A percentile compares a stretch with the other conserved stretches of the same genome.
Evolutionary conservation across 1,140 invertebrate species (phyloP).

Genomic region (Drosophila simulans): DNA sequence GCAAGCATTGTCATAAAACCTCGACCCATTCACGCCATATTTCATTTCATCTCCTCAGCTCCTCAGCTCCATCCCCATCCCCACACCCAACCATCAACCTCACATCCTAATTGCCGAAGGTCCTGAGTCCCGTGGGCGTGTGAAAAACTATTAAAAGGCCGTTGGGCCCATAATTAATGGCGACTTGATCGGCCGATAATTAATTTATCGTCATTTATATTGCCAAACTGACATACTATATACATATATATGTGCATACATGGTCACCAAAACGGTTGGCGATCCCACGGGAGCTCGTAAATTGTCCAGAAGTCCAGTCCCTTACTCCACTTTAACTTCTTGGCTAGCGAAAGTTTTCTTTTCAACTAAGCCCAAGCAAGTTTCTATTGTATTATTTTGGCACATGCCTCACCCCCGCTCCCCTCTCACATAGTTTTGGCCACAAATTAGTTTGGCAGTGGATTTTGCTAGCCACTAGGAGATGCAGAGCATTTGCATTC

Average conservation of each 20-base stretch:
- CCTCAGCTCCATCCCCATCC: not conserved
- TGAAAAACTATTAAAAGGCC: constrained; percentile 69
- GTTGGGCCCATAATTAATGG: constrained; percentile 66
- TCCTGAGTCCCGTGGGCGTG: constrained; percentile 27
- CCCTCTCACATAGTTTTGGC: constrained; percentile 24
- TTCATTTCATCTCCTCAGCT: constrained; percentile 1
- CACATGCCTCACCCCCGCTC: constrained; percentile 21
- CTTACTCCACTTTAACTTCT: constrained; percentile 45
- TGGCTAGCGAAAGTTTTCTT: constrained; percentile 36
- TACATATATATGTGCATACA: constrained; percentile 2
- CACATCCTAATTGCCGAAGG: constrained; percentile 53
- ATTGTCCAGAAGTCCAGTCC: constrained; percentile 25
- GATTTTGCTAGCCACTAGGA: constrained; percentile 20
- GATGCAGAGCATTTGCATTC: constrained; percentile 20
- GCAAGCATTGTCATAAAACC: constrained; percentile 70
- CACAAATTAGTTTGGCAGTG: constrained; percentile 25
- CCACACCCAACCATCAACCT: not conserved
- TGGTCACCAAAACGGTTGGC: constrained; percentile 21
- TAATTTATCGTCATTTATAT: constrained; percentile 70
- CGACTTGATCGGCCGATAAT: constrained; percentile 75
- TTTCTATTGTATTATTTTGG: constrained; percentile 60
- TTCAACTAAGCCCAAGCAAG: constrained; percentile 34
- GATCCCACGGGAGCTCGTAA: constrained; percentile 44
- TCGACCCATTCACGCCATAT: constrained; percentile 40
- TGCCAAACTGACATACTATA: constrained; percentile 15